Evolutionary conservation across 1,140 invertebrate species (phyloP), one percentile per base, ranked within the genome.

Genomic region (Reticulitermes speratus): DNA sequence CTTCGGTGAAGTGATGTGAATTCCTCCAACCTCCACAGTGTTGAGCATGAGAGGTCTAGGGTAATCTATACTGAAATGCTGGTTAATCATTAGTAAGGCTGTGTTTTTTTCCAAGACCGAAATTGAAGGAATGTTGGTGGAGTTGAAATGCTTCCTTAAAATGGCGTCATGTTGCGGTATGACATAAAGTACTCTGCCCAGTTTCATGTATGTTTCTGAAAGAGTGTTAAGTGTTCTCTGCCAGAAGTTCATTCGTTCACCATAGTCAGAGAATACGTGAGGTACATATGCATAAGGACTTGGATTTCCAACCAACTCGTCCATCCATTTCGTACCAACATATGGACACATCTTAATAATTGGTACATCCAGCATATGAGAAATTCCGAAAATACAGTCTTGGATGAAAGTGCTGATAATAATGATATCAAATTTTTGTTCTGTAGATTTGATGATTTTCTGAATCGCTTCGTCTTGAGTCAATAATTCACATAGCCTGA

Each of bases 21-120:
- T 88, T 32, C 94, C 94, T 21, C 93, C 94, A 38, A 95, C 91
- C 90, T 94, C 93, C 11, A 94, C 88, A 1, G 93, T 88, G 48
- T 91, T 91, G 0, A 92, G 92, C 5, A 91, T 89, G 21, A 89
- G 89, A 0, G 93, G 91, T 82, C 90, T 59, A 3, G 84, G 38
- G n/a, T 86, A 38, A 85, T 14, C 19, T 19, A 21, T 55, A 16
- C 52, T 55, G 52, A 55, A 55, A 55, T 55, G 52, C 14, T 55
- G 14, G 19, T 55, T 55, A 55, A 55, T 19, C 9, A 55, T 1
- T 0, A 21, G 14, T 5, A 55, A 21, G 14, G 19, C 52, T 55
- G 19, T 55, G 14, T 6, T 19, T 21, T 55, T 55, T 21, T 55
- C 14, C 52, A 55, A 5, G 1, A 19, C 52, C 11, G 14, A 55